A percentile compares a stretch with the other conserved stretches of the same genome.
Conservation (phyloP, 2,113 vertebrate genomes). For the Xyliphius kryptos region DNA sequence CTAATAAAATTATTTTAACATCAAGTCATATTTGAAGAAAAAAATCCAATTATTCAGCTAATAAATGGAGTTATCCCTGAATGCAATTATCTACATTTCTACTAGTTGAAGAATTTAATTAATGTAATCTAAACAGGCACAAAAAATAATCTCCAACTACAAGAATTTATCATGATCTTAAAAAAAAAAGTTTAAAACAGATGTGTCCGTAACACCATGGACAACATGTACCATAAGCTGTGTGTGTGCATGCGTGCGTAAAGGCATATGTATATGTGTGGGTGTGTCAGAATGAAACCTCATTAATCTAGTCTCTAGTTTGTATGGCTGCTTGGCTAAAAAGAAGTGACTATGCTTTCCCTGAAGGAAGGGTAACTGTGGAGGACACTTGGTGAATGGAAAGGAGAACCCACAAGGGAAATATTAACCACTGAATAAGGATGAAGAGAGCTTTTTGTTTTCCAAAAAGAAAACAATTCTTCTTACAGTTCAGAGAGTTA, state of each 20-base stretch:
- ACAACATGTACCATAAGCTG: too few relatives aligned
- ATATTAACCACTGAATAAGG: slow-evolving; percentile 24
- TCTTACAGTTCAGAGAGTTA: slow-evolving; percentile 1
- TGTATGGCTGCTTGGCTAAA: slow-evolving; percentile 52
- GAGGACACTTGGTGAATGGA: slow-evolving; percentile 50
- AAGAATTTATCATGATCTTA: too few relatives aligned
- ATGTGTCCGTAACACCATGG: too few relatives aligned
- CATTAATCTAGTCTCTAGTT: slow-evolving; percentile 54
- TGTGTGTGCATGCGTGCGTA: neutral
- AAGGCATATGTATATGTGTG: slow-evolving; percentile 37
- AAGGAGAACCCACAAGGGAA: neutral
- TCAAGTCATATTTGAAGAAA: too few relatives aligned
- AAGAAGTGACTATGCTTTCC: slow-evolving; percentile 64
- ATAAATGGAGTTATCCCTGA: too few relatives aligned
- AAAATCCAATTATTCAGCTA: too few relatives aligned
- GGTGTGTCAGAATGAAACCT: slow-evolving; percentile 57
- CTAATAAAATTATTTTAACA: too few relatives aligned
- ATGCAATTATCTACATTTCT: too few relatives aligned
- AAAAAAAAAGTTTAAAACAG: too few relatives aligned
- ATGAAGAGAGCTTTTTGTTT: slow-evolving; percentile 24
- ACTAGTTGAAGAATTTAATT: too few relatives aligned
- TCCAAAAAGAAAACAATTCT: slow-evolving; percentile 26
- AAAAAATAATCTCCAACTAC: too few relatives aligned
- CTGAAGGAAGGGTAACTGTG: slow-evolving; percentile 59
- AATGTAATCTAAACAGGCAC: too few relatives aligned